phyloP scores from a whole-genome alignment of 2,888 invertebrate genomes.

The Spodoptera exigua region DNA sequence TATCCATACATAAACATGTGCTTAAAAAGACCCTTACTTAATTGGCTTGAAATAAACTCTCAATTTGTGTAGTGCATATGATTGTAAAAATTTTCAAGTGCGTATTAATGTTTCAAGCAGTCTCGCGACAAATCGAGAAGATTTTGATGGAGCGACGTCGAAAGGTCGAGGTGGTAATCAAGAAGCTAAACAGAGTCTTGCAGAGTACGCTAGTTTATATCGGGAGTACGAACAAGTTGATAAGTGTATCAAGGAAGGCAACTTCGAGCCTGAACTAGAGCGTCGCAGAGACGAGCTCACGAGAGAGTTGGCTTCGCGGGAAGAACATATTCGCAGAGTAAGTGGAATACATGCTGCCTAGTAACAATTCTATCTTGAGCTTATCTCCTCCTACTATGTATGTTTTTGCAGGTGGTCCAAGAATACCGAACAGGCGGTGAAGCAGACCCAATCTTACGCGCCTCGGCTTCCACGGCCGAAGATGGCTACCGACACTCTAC shows the following conservation, averaged over 20 bases:
- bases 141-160: slow-evolving; percentile 75
- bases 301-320: slow-evolving; percentile 71
- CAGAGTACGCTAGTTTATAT: slow-evolving; percentile 78
- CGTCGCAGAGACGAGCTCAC: slow-evolving; percentile 71
- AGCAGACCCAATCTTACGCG: slow-evolving; percentile 65
- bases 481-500: slow-evolving; percentile 72
- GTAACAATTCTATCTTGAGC: too few relatives aligned
- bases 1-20: too few relatives aligned
- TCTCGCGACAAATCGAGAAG: slow-evolving; percentile 72
- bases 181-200: slow-evolving; percentile 75
- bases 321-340: slow-evolving; percentile 77
- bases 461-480: slow-evolving; percentile 74
- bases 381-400: too few relatives aligned
- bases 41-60: too few relatives aligned
- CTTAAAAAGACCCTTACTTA: too few relatives aligned
- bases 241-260: slow-evolving; percentile 66
- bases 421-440: slow-evolving; percentile 66
- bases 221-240: slow-evolving; percentile 77
- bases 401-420: slow-evolving; percentile 70
- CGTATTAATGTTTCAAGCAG: slow-evolving; percentile 69
- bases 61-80: too few relatives aligned
- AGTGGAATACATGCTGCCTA: slow-evolving; percentile 13
- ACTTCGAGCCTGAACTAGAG: slow-evolving; percentile 69
- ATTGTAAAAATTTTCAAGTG: slow-evolving; percentile 14
- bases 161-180: slow-evolving; percentile 71